Evolutionary conservation across 2,888 invertebrate genomes (phyloP), one percentile per base, ranked within the genome.

Genomic region (Atrina japonica): DNA sequence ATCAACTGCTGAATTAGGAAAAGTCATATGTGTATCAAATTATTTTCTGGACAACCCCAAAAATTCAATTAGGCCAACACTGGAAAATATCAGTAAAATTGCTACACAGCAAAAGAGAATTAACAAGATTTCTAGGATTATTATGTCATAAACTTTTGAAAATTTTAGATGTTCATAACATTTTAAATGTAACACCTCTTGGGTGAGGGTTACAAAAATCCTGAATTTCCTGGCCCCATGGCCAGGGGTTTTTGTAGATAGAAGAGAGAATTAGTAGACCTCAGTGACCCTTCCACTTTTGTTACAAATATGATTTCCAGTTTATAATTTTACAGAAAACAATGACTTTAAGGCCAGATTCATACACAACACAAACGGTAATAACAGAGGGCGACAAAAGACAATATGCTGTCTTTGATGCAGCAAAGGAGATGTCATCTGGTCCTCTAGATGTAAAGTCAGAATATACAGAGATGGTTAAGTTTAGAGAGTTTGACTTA

Each of bases 401-500:
- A 35, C 91, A 91, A 68, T 93, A 94, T 83, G 96, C 95, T 2
- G 93, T 95, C 14, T 97, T 95, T 88, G 93, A 95, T 83, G 91
- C 95, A 5, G 74, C 76, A 5, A 60, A 74, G 43, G 73, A 80
- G 53, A 91, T 93, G 71, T 85, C 91, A 52, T 87, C 91, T 18
- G 78, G 92, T 92, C 75, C 79, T 2, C 81, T 91, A 25, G 95
- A 95, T 84, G 93, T 97, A 76, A 94, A 93, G 52, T 94, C 93
- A 65, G 90, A 93, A 93, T 88, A 94, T 77, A 86, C 91, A 93
- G 94, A 76, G 2, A 75, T 71, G n/a, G 75, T 87, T 14, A 74
- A 79, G 27, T 88, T 88, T 63, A 68, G 64, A 7, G 66, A 73
- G 3, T 52, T 77, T 9, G 59, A 55, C 2, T 83, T 88, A 55